Conservation (phyloP, 2,797 vertebrate species). For the Petrocephalus schoutedeni region DNA sequence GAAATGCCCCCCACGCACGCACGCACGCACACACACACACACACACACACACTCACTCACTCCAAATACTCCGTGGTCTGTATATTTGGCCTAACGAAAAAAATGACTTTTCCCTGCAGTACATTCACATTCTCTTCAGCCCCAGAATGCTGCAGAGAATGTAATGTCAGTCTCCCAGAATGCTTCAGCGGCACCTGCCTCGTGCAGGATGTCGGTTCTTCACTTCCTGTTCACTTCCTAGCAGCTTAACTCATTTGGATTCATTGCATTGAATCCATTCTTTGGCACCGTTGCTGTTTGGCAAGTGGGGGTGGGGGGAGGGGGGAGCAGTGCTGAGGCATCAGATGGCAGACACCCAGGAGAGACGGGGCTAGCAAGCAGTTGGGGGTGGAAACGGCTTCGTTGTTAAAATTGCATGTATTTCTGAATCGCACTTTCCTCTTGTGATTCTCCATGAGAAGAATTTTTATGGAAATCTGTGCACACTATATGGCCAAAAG, state of each 20-base stretch:
- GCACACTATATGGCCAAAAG: not conserved
- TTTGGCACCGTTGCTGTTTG: conserved; percentile 15
- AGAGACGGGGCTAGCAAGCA: not conserved
- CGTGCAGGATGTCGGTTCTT: not conserved
- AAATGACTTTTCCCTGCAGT: not conserved
- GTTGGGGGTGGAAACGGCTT: not conserved
- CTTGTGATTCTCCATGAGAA: not conserved
- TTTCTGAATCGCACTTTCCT: not conserved
- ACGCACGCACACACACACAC: too few species aligned
- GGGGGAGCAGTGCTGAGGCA: conserved; percentile 34
- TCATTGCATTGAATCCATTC: not conserved
- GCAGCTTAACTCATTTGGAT: not conserved
- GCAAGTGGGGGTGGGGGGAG: not conserved
- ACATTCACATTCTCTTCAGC: not conserved
- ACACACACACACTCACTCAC: not conserved
- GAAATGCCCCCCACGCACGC: too few species aligned
- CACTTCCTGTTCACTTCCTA: not conserved
- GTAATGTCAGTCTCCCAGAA: not conserved
- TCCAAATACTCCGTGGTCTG: not conserved
- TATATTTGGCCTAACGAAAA: not conserved
- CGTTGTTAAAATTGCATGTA: not conserved
- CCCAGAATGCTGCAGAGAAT: too few species aligned
- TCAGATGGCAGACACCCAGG: conserved; percentile 27
- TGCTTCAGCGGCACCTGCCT: not conserved
- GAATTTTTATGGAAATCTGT: not conserved